These are phyloP conservation scores for Drosophila oshimai DNA, from an alignment of 1,140 invertebrate genomes.

Conservation along the genomic window DNA sequence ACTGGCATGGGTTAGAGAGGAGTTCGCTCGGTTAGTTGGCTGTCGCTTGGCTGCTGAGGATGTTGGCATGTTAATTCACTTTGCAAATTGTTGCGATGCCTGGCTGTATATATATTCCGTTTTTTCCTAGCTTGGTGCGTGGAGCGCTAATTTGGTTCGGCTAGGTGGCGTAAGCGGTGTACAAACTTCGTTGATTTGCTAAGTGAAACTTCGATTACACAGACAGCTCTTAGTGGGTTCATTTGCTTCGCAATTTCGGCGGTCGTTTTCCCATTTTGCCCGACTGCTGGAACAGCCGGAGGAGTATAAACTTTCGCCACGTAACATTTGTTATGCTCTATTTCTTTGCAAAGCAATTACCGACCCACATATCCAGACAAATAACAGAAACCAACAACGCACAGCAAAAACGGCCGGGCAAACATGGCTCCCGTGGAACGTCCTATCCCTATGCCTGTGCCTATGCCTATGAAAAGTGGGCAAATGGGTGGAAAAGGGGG, in stretches of 20 bases:
- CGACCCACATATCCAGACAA: constrained; percentile 66
- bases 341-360: constrained; percentile 79
- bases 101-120: background rate
- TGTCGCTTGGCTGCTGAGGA: constrained; percentile 33
- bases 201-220: constrained; percentile 77
- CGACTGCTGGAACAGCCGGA: constrained; percentile 23
- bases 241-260: constrained; percentile 43
- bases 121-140: background rate
- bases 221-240: constrained; percentile 43
- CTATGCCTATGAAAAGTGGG: constrained; percentile 17
- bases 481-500: background rate
- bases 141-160: constrained; percentile 64
- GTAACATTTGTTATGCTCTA: constrained; percentile 80
- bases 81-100: constrained; percentile 73
- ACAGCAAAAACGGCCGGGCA: constrained; percentile 22
- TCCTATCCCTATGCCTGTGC: constrained; percentile 24
- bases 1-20: background rate
- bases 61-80: constrained; percentile 75
- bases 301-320: constrained; percentile 65
- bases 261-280: constrained; percentile 26
- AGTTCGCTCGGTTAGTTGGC: constrained; percentile 19
- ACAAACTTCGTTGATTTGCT: constrained; percentile 75
- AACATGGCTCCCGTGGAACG: background rate
- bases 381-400: constrained; percentile 48
- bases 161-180: constrained; percentile 35